Base-by-base conservation (phyloP, 2,888 invertebrate genomes). In the Leptopilina myrica region DNA sequence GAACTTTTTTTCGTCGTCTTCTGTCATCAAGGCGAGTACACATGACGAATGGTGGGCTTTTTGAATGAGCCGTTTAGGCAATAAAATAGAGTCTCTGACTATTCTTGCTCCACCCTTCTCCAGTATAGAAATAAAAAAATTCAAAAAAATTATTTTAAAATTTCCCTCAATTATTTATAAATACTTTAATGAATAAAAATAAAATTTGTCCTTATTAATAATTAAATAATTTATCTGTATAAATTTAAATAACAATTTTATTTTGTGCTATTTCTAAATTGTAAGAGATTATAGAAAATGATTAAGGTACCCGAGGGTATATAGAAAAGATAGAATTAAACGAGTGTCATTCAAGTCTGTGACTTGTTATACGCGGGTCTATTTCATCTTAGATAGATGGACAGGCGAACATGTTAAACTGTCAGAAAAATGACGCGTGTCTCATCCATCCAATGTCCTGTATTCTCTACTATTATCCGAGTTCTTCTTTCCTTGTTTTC, bases 371-470 rank as follows among this genome's bases (percentile, higher is more conserved):
- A 20, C 62, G 62, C 62, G 62, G 20, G 62, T 62, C 62, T 76
- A 40, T 64, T 76, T 76, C 76, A 59, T 64, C 15, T 33, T 69
- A 49, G 49, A 53, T 64, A 20, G 40, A 64, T 53, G 69, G 69
- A 69, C 69, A 69, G 26, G 69, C 49, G 69, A 73, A 73, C 56
- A 56, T 56, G 33, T 56, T 53, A 33, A 56, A 73, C 73, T 73
- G 73, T 33, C 56, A 69, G 69, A 69, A 53, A 53, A 69, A 69
- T 69, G 69, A 69, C 69, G 69, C 53, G 8, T 69, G 49, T 53
- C 49, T 69, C 26, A 69, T 62, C 62, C 62, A 20, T 62, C 62
- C 15, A 20, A 20, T 62, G 62, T 26, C 69, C 56, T 33, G 26
- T 14, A 26, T 53, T 73, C 33, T 26, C 73, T 73, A n/a, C 53